phyloP scores from a whole-genome alignment of 2,797 vertebrate species.

The Betta splendens region DNA sequence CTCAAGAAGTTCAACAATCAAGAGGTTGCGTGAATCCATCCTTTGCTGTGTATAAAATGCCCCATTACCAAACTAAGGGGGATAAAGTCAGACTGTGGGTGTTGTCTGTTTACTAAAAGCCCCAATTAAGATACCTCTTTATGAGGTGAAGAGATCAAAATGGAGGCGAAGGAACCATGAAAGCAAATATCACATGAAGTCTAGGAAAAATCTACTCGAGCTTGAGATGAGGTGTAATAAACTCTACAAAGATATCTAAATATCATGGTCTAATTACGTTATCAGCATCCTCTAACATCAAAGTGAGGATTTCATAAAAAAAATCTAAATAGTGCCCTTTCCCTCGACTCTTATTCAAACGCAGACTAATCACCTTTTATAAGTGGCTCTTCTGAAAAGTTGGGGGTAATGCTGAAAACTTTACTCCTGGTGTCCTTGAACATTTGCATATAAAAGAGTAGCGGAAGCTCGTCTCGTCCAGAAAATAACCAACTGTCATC shows the following conservation, averaged over 20 bases:
- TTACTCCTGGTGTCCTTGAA: conserved; percentile 13
- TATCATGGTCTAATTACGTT: conserved; percentile 60
- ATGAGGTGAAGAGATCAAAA: conserved; percentile 61
- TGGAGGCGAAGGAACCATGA: conserved; percentile 29
- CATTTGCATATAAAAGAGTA: conserved; percentile 13
- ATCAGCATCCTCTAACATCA: conserved; percentile 57
- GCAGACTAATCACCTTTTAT: conserved; percentile 35
- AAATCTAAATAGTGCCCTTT: conserved; percentile 46
- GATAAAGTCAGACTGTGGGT: conserved; percentile 40
- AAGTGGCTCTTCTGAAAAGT: conserved; percentile 30
- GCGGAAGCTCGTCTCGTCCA: background rate
- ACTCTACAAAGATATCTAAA: conserved; percentile 59
- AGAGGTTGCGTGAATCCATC: conserved; percentile 4
- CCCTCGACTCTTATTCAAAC: conserved; percentile 32
- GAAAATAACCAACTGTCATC: background rate
- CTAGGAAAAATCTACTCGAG: conserved; percentile 38
- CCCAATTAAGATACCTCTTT: conserved; percentile 51
- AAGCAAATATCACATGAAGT: conserved; percentile 64
- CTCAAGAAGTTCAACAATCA: conserved; percentile 14
- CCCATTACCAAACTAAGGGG: background rate
- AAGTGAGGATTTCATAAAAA: conserved; percentile 56
- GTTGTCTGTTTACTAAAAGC: conserved; percentile 54
- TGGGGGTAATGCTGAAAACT: conserved; percentile 30
- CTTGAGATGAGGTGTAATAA: conserved; percentile 54
- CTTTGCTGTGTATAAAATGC: conserved; percentile 9